Evolutionary conservation across 2,888 invertebrate genomes (phyloP), one percentile per base, ranked within the genome.

Genomic region (Agrochola lota): DNA sequence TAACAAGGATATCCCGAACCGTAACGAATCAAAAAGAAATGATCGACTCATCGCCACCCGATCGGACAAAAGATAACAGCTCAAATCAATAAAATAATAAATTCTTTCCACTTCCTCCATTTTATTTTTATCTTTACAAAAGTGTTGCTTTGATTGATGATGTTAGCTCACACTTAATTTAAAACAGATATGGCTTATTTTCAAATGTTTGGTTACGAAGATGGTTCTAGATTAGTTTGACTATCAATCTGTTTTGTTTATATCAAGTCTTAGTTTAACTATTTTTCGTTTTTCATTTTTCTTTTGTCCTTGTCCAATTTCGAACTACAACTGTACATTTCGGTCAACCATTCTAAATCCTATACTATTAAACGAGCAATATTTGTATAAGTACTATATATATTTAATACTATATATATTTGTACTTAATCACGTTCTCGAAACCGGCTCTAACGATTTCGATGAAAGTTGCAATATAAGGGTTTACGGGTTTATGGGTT

Each of bases 1-100:
- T 92, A 93, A 94, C 91, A 91, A 92, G 91, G 87, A 87, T 85
- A 83, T 85, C 87, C 89, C 46, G 69, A 88, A 90, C 91, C 90
- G 87, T 88, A 93, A 92, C 92, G 89, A 93, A 93, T 94, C 91
- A 86, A 90, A 92, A 92, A 91, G 91, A 91, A 94, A 93, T 91
- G 91, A 93, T 92, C 91, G 89, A 93, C 94, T 94, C 94, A 94
- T 93, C 93, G 92, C 91, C 89, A 84, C 85, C 80, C 87, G 96
- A 96, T 96, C 94, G 95, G 95, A 93, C 94, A 91, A 92, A 90
- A 95, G 96, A 96, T 96, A 96, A 93, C 90, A 91, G 88, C 75
- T 92, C 93, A 94, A 95, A 96, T 95, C 96, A 96, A 96, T 96
- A 95, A 95, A 95, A 95, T 95, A 95, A 96, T 95, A 94, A 93